Conservation (phyloP, 2,797 vertebrate species). For the Sebastes cheni region DNA sequence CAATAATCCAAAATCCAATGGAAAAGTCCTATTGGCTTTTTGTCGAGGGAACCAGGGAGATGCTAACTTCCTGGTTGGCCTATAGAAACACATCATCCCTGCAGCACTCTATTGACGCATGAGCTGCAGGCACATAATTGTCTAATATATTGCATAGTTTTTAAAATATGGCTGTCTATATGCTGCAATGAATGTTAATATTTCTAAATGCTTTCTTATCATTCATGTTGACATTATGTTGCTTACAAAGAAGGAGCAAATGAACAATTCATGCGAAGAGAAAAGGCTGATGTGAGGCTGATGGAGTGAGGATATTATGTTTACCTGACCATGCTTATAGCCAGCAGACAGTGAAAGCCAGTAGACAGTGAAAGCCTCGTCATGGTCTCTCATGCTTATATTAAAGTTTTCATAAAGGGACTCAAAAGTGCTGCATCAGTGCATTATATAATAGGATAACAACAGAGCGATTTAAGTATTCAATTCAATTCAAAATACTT, state of each 20-base stretch:
- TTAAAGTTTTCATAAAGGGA: slow-evolving; percentile 27
- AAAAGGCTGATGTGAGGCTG: slow-evolving; percentile 41
- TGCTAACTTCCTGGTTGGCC: too few relatives aligned
- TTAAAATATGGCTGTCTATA: not conserved
- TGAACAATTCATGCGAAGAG: slow-evolving; percentile 60
- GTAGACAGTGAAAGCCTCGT: slow-evolving; percentile 17
- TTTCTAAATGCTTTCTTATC: slow-evolving; percentile 40
- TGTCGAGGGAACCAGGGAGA: too few relatives aligned
- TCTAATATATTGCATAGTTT: slow-evolving; percentile 8
- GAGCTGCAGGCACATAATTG: slow-evolving; percentile 19
- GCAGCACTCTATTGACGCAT: not conserved
- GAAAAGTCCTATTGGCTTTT: too few relatives aligned
- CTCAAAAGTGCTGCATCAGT: not conserved
- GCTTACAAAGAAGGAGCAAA: slow-evolving; percentile 27
- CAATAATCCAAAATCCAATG: too few relatives aligned
- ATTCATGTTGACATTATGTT: slow-evolving; percentile 44
- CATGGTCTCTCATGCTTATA: not conserved
- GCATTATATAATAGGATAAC: not conserved
- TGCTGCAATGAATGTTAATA: slow-evolving; percentile 35
- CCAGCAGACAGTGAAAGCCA: slow-evolving; percentile 28
- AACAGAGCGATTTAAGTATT: not conserved
- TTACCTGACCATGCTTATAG: slow-evolving; percentile 44
- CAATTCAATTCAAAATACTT: not conserved
- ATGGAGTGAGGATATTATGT: slow-evolving; percentile 40
- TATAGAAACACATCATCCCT: too few relatives aligned